A percentile compares a stretch with the other conserved stretches of the same genome.
These are phyloP conservation scores for Siderastrea siderea DNA, from an alignment of 92 coral and sea anemone genomes.

Conservation along the genomic window DNA sequence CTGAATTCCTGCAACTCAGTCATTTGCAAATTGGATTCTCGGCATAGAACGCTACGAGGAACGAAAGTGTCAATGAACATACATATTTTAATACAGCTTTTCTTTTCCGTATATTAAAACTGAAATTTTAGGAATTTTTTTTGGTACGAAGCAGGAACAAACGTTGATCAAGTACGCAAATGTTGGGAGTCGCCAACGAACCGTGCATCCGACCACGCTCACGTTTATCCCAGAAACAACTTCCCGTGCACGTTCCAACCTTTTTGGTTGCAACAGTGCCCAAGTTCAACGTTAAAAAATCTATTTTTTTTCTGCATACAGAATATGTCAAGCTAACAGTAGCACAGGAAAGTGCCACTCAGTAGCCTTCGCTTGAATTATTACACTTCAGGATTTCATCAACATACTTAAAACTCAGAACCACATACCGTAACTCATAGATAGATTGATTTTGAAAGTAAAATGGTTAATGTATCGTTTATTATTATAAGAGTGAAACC, in stretches of 20 bases:
- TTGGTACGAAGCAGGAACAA: background rate
- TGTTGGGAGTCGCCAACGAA: background rate
- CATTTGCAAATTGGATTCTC: background rate
- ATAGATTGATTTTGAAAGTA: background rate
- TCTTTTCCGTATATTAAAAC: background rate
- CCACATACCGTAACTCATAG: background rate
- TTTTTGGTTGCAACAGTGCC: background rate
- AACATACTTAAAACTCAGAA: background rate
- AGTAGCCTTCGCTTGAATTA: background rate
- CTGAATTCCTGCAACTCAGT: background rate
- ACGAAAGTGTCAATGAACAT: no score
- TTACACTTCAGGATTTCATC: slow-evolving; percentile 9
- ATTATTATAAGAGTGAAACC: background rate
- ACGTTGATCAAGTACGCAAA: background rate
- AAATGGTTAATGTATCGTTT: background rate
- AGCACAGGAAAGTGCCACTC: background rate
- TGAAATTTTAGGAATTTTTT: background rate
- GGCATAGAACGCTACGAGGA: background rate
- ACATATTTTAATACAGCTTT: background rate
- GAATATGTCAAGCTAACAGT: background rate
- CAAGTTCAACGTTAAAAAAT: background rate
- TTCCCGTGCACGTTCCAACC: background rate
- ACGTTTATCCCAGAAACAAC: background rate
- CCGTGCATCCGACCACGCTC: slow-evolving; percentile 12
- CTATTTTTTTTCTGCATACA: background rate